phyloP scores from a whole-genome alignment of 1,140 invertebrate genomes.

The Theocolax elegans region DNA sequence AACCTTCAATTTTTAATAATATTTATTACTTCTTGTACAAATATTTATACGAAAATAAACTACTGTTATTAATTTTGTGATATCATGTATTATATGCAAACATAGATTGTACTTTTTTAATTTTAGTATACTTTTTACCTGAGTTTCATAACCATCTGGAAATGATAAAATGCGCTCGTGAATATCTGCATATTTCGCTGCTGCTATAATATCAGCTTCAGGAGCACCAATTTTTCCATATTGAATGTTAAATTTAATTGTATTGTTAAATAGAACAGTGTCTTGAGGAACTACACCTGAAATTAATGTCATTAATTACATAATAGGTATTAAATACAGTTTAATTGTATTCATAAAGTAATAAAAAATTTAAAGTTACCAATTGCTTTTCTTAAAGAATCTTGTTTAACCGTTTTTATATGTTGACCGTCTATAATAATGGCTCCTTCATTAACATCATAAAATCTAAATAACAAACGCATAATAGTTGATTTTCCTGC shows the following conservation, averaged over 20 bases:
- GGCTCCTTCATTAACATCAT: conserved; percentile 87
- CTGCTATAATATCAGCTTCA: conserved; percentile 86
- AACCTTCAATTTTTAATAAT: conserved; percentile 66
- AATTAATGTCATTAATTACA: conserved; percentile 30
- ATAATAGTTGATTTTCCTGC: conserved; percentile 96
- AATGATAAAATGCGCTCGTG: conserved; percentile 92
- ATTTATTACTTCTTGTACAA: conserved; percentile 22
- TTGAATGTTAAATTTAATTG: conserved; percentile 95
- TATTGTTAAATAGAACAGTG: conserved; percentile 96
- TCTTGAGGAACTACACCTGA: conserved; percentile 94
- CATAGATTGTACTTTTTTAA: conserved; percentile 14
- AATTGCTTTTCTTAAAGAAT: conserved; percentile 79
- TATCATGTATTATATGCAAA: not conserved
- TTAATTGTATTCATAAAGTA: conserved; percentile 1
- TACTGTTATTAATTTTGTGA: not conserved
- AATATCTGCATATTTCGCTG: conserved; percentile 92
- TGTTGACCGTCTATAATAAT: conserved; percentile 90
- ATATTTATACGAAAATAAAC: conserved; percentile 12
- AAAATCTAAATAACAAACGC: conserved; percentile 93
- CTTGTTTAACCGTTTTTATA: conserved; percentile 82
- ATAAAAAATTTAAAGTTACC: conserved; percentile 62
- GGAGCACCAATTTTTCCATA: conserved; percentile 86
- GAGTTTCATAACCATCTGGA: conserved; percentile 87
- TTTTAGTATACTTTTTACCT: conserved; percentile 66
- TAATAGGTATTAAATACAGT: conserved; percentile 7